Evolutionary conservation across 1,140 invertebrate species (phyloP), one percentile per base, ranked within the genome.

Genomic region (Drosophila repletoides): DNA sequence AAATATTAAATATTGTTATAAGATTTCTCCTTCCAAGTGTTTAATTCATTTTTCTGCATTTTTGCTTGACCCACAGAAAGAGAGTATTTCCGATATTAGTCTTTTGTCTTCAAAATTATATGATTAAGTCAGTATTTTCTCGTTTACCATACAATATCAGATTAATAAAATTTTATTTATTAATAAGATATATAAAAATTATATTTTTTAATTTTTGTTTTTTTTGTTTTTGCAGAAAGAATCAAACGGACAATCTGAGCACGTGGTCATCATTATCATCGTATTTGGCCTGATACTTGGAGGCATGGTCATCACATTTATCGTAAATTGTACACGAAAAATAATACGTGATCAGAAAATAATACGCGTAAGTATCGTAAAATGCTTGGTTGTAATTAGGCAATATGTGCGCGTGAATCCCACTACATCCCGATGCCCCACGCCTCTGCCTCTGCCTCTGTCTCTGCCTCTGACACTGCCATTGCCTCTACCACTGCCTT

Each of bases 221-320:
- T 1, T 26, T 2, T 26, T 26, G 2, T 52, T 17, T 9, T 72
- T 51, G 5, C 72, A 90, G 88, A 46, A n/a, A 4, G 58, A 84
- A 21, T 36, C 56, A 0, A 29, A 34, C 1, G 71, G 52, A 0
- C 70, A 83, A 49, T 88, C 88, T 38, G 93, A 95, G 36, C 95
- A 97, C 86, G 96, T 97, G 79, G 92, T 96, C 69, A 96, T 97
- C 66, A 97, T 98, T 45, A 92, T 98, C 63, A 93, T 97, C n/a
- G 94, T 98, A 24, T 97, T 97, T 87, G 95, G 95, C 7, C 90
- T 97, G 15, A 96, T 98, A 33, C 92, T 98, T 46, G 94, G 94
- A 24, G 96, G 96, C 9, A 96, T 98, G 94, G 96, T 95, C 83
- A 94, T 95, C 69, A 95, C 95, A 24, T 96, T 97, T 89, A 92